A percentile compares a stretch with the other conserved stretches of the same genome.
Evolutionary conservation across 2,888 invertebrate genomes (phyloP).

Genomic region (Agrotis segetum): DNA sequence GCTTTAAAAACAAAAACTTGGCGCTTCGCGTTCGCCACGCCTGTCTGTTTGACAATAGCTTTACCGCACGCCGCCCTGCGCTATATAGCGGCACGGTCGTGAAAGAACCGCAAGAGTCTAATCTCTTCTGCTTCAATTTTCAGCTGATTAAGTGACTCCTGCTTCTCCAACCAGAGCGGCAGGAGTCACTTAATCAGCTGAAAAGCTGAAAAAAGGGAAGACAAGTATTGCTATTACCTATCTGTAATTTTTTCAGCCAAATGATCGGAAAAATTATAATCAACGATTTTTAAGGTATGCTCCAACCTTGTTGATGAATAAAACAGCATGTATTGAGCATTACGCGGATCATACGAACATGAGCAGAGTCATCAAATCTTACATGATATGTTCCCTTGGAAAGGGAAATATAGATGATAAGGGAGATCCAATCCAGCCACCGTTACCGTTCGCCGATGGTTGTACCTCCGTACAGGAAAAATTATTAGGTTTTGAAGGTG

Average conservation of each 20-base stretch:
- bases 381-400: conserved; percentile 73
- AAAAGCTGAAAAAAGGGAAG: too few species aligned
- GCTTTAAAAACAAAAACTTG: too few species aligned
- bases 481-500: conserved; percentile 45
- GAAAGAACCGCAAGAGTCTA: too few species aligned
- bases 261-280: conserved; percentile 62
- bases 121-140: too few species aligned
- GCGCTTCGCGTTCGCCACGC: too few species aligned
- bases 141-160: too few species aligned
- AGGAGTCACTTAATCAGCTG: too few species aligned
- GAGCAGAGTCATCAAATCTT: conserved; percentile 63
- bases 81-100: too few species aligned
- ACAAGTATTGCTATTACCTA: neutral
- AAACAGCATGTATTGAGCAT: conserved; percentile 63
- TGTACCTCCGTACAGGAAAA: conserved; percentile 36
- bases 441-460: conserved; percentile 27
- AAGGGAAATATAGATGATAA: conserved; percentile 62
- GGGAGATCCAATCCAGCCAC: conserved; percentile 29
- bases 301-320: conserved; percentile 61
- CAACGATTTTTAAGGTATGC: conserved; percentile 60
- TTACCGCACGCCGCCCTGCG: too few species aligned
- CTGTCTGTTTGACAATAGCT: too few species aligned
- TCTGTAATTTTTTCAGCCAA: conserved; percentile 57
- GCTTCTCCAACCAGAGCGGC: too few species aligned
- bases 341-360: conserved; percentile 58